These are phyloP conservation scores for Chorisops tibialis DNA, from an alignment of 2,888 invertebrate species.

Conservation along the genomic window DNA sequence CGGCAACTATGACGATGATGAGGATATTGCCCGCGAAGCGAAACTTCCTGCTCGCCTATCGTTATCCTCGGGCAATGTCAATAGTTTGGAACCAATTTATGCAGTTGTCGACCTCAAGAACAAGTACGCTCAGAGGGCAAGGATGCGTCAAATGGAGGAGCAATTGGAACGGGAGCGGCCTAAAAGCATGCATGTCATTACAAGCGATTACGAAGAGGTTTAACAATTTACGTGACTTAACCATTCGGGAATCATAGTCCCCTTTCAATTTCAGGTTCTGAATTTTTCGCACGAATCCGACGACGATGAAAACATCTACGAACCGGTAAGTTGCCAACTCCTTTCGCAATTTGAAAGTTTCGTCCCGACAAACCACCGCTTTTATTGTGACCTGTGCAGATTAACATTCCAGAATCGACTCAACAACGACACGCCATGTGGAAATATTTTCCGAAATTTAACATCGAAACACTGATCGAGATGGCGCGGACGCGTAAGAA, in stretches of 20 bases:
- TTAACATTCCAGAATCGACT: constrained; percentile 38
- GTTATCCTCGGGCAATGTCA: constrained; percentile 31
- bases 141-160: constrained; percentile 36
- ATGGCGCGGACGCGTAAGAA: constrained; percentile 36
- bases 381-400: constrained; percentile 35
- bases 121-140: constrained; percentile 41
- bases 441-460: constrained; percentile 41
- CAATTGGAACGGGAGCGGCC: constrained; percentile 33
- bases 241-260: neutral
- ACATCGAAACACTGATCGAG: constrained; percentile 40
- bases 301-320: constrained; percentile 42
- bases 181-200: constrained; percentile 36
- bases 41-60: constrained; percentile 19
- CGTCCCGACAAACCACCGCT: constrained; percentile 11
- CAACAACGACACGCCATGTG: constrained; percentile 36
- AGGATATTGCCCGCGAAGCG: constrained; percentile 3
- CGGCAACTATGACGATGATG: constrained; percentile 19
- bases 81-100: constrained; percentile 41
- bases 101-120: constrained; percentile 44
- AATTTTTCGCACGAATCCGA: constrained; percentile 35
- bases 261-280: constrained; percentile 35
- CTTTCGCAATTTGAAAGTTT: neutral
- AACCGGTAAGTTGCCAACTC: constrained; percentile 38
- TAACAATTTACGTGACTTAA: too few species aligned
- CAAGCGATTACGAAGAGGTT: constrained; percentile 40